Evolutionary conservation across 2,797 vertebrate genomes (phyloP).

Genomic region (Leptoclinus maculatus): DNA sequence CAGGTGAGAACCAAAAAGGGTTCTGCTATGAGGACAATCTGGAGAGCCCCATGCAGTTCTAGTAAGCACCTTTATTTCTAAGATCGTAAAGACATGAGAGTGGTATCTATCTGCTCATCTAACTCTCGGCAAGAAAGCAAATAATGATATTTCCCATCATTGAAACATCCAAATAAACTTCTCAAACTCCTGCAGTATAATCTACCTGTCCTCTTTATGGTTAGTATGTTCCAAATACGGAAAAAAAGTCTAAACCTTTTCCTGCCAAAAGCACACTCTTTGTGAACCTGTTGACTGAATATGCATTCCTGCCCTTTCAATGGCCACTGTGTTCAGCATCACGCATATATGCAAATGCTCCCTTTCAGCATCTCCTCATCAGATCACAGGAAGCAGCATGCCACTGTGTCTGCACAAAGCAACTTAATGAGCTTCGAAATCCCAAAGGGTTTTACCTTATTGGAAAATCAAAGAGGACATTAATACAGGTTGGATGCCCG

Average conservation of each 20-base stretch:
- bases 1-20: not conserved
- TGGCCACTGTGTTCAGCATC: conserved; percentile 37
- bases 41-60: too few relatives aligned
- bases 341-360: conserved; percentile 67
- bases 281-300: conserved; percentile 32
- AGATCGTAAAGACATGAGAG: not conserved
- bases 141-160: not conserved
- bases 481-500: conserved; percentile 37
- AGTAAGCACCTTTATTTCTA: too few relatives aligned
- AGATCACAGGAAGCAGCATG: conserved; percentile 48
- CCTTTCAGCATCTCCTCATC: conserved; percentile 61
- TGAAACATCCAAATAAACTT: too few relatives aligned
- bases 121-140: not conserved
- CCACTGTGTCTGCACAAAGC: conserved; percentile 47
- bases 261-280: not conserved
- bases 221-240: not conserved
- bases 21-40: not conserved
- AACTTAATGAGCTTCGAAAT: conserved; percentile 65
- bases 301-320: conserved; percentile 56
- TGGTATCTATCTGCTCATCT: not conserved
- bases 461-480: conserved; percentile 58
- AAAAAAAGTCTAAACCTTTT: not conserved
- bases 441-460: conserved; percentile 52
- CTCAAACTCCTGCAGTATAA: not conserved
- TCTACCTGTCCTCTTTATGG: not conserved